Percentiles rank a stretch among this genome's conserved stretches.
Evolutionary conservation across 2,888 invertebrate species (phyloP).

Genomic region (Tenodera sinensis): DNA sequence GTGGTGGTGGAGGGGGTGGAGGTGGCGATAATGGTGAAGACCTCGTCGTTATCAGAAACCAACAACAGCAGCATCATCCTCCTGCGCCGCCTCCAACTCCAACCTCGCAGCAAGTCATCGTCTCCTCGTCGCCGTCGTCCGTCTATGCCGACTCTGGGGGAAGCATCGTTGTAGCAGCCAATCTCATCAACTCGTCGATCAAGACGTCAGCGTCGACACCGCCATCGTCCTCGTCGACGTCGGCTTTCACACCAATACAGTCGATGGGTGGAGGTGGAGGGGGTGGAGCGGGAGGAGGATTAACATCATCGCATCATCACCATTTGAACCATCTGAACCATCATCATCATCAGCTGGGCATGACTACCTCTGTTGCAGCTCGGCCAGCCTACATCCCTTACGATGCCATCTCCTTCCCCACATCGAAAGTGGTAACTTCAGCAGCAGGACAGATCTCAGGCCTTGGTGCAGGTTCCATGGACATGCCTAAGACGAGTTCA

Average conservation of each 20-base stretch:
- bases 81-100: conserved; percentile 44
- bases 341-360: conserved; percentile 52
- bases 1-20: conserved; percentile 34
- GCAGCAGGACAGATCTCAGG: conserved; percentile 46
- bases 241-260: conserved; percentile 93
- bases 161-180: conserved; percentile 45
- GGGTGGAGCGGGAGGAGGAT: conserved; percentile 24
- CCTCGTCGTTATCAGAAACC: conserved; percentile 25
- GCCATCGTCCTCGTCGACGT: conserved; percentile 77
- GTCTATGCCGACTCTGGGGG: conserved; percentile 39
- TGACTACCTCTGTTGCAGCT: conserved; percentile 28
- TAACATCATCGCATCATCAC: conserved; percentile 54
- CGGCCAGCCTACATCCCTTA: conserved; percentile 71
- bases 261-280: conserved; percentile 58
- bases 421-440: conserved; percentile 41
- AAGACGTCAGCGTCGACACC: conserved; percentile 49
- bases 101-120: conserved; percentile 28
- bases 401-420: conserved; percentile 83
- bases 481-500: conserved; percentile 59
- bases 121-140: conserved; percentile 26
- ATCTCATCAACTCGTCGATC: conserved; percentile 48
- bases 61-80: conserved; percentile 38
- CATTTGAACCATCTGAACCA: conserved; percentile 42
- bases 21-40: conserved; percentile 31
- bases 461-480: conserved; percentile 38